phyloP scores from a whole-genome alignment of 1,140 invertebrate genomes.

The Cylas formicarius region DNA sequence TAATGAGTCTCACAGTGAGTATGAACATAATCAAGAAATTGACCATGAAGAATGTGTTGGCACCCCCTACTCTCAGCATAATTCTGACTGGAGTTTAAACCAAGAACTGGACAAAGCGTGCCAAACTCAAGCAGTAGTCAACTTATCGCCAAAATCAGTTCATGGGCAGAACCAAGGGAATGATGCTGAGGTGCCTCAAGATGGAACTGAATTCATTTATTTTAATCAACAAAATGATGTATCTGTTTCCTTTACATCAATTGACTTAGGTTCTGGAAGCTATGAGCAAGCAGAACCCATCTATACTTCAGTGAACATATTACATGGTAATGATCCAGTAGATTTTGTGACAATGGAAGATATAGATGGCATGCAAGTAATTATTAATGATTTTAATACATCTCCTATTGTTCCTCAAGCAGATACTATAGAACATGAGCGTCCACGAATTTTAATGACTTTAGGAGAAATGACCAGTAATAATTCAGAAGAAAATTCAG shows the following conservation, averaged over 20 bases:
- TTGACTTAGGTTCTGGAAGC: conserved; percentile 9
- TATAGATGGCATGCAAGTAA: conserved; percentile 34
- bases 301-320: conserved; percentile 30
- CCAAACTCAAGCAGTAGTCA: conserved; percentile 30
- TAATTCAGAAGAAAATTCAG: conserved; percentile 46
- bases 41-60: conserved; percentile 20
- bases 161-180: conserved; percentile 7
- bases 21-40: conserved; percentile 8
- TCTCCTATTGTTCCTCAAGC: conserved; percentile 28
- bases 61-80: conserved; percentile 11
- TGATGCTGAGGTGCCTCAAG: conserved; percentile 2
- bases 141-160: conserved; percentile 15
- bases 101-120: conserved; percentile 35
- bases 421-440: conserved; percentile 21
- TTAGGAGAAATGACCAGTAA: conserved; percentile 40
- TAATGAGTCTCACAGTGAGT: conserved; percentile 9
- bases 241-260: conserved; percentile 10
- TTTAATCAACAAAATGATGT: conserved; percentile 20
- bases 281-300: conserved; percentile 28
- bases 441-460: conserved; percentile 32
- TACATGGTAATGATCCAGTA: conserved; percentile 30
- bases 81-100: conserved; percentile 11
- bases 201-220: conserved; percentile 20
- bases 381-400: conserved; percentile 33
- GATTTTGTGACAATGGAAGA: conserved; percentile 35